These are phyloP conservation scores for Ceyx cyanopectus DNA, from an alignment of 2,113 vertebrate genomes.

Conservation along the genomic window DNA sequence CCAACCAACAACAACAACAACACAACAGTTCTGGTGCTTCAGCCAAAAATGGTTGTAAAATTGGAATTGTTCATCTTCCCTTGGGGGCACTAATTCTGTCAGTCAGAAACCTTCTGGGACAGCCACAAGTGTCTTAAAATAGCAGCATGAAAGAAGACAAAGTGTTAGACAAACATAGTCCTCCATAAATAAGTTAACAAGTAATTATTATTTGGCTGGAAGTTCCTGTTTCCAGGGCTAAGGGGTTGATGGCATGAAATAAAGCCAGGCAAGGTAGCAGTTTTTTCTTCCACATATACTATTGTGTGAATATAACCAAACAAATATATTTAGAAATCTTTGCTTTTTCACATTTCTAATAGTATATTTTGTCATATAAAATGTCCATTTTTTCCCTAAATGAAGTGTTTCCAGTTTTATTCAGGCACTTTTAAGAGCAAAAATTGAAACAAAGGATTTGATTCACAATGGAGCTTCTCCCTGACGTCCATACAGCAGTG, in stretches of 20 bases:
- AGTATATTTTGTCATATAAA: background rate
- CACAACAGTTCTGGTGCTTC: background rate
- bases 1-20: background rate
- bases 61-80: conserved; percentile 26
- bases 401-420: background rate
- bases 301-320: background rate
- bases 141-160: background rate
- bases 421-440: background rate
- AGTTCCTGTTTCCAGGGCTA: background rate
- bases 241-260: background rate
- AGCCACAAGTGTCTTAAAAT: conserved; percentile 32
- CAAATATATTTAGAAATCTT: background rate
- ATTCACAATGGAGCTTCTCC: background rate
- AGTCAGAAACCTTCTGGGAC: conserved; percentile 6
- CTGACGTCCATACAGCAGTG: background rate
- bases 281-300: background rate
- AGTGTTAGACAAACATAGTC: conserved; percentile 20
- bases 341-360: background rate
- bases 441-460: background rate
- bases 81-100: conserved; percentile 5
- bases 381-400: background rate
- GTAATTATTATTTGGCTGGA: background rate
- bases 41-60: conserved; percentile 56
- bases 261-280: background rate
- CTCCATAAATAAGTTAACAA: conserved; percentile 15